A percentile compares a stretch with the other conserved stretches of the same genome.
Conservation (phyloP, 2,797 vertebrate genomes). For the Chaenodraco wilsoni region DNA sequence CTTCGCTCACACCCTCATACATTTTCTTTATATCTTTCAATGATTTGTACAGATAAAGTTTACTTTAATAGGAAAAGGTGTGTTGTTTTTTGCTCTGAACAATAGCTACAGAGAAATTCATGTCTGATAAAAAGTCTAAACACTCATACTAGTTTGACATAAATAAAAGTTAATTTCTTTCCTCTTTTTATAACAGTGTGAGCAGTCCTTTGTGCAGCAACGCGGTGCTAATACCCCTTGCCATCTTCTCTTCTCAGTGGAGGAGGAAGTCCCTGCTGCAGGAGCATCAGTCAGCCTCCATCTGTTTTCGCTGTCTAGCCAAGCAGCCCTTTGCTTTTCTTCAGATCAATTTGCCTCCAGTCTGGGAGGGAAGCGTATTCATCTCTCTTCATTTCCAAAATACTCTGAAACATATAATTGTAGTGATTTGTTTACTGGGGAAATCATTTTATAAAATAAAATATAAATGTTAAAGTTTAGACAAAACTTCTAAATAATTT, state of each 20-base stretch:
- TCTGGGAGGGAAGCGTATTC: slow-evolving; percentile 77
- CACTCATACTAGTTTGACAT: slow-evolving; percentile 72
- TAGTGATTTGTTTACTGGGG: slow-evolving; percentile 34
- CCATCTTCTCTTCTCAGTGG: slow-evolving; percentile 1
- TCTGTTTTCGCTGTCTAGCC: slow-evolving; percentile 57
- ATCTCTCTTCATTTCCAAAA: slow-evolving; percentile 83
- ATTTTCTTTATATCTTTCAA: slow-evolving; percentile 45
- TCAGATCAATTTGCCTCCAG: slow-evolving; percentile 81
- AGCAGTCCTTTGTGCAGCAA: slow-evolving; percentile 64
- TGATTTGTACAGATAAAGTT: slow-evolving; percentile 76
- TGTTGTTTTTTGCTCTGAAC: slow-evolving; percentile 48
- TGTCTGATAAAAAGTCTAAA: slow-evolving; percentile 68
- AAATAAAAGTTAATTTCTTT: slow-evolving; percentile 72
- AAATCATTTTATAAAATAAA: slow-evolving; percentile 23
- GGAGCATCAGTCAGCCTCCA: slow-evolving; percentile 39
- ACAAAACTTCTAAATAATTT: slow-evolving; percentile 22
- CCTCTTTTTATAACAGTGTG: slow-evolving; percentile 48
- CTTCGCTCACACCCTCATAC: slow-evolving; percentile 32
- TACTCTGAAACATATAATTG: slow-evolving; percentile 77
- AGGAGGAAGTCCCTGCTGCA: slow-evolving; percentile 33
- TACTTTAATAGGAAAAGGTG: slow-evolving; percentile 66
- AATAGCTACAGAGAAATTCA: slow-evolving; percentile 56
- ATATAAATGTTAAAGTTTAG: slow-evolving; percentile 25
- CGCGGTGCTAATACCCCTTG: slow-evolving; percentile 21
- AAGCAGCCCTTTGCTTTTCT: slow-evolving; percentile 83